Base-by-base conservation (phyloP, 2,113 vertebrate species). In the Antigone vipio region DNA sequence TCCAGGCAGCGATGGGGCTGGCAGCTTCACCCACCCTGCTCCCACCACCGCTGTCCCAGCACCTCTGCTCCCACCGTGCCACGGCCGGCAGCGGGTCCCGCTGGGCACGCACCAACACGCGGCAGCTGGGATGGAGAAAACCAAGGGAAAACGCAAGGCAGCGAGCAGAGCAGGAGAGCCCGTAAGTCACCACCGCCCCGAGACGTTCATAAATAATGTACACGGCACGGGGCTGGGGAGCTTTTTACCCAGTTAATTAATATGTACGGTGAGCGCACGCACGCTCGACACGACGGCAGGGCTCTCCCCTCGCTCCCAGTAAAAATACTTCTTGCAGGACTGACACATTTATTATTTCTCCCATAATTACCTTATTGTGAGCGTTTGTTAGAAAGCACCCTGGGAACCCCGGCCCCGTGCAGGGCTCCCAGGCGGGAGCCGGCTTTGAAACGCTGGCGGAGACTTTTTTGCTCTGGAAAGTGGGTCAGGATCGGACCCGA, bases 131-230 rank as follows among this genome's bases (percentile, higher is more conserved):
- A 79, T 84, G 79, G 47, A 88, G 90, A 88, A 88, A 91, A 62
- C 42, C 72, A 52, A 91, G 84, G 95, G 71, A 30, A 69, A 67
- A 75, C 26, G 64, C 86, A 17, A 95, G 62, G 69, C 84, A 63
- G 62, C 7, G 12, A 88, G 88, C 38, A 11, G 38, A 93, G 87
- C 78, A 69, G 84, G 77, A 93, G 90, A 95, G 97, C 94, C 89
- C 87, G 2, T 82, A 93, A 94, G 95, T 94, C 95, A 92, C 29
- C 24, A 85, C 68, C 44, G 85, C 97, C 97, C 94, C 34, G 11
- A 97, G 98, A 96, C 15, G 22, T 77, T 96, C 93, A 96, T 98
- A 96, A 98, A 97, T 98, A 98, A 98, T 97, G 96, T 58, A 97
- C 62, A 27, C 24, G 73, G 89, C 62, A 22, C 6, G 3, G 94